These are phyloP conservation scores for Aporophyla nigra DNA, from an alignment of 2,888 invertebrate genomes.

Conservation along the genomic window DNA sequence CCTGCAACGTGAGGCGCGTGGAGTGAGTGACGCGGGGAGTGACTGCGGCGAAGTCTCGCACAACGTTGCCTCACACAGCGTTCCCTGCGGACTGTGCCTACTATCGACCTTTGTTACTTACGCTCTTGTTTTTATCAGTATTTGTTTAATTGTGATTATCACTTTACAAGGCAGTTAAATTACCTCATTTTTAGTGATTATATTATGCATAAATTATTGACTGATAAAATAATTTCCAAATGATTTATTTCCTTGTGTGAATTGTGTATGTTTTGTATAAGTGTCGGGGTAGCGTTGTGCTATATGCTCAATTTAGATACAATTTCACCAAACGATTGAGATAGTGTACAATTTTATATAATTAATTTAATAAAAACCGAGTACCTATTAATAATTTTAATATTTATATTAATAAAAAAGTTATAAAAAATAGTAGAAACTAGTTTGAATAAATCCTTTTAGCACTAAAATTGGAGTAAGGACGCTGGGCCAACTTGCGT, in stretches of 20 bases:
- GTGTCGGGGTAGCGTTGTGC: conserved; percentile 90
- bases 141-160: conserved; percentile 88
- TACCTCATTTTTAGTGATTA: conserved; percentile 88
- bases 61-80: conserved; percentile 88
- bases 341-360: conserved; percentile 89
- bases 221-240: conserved; percentile 90
- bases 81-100: conserved; percentile 77
- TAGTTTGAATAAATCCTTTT: conserved; percentile 77
- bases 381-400: conserved; percentile 91
- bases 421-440: conserved; percentile 83
- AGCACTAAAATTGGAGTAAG: conserved; percentile 38
- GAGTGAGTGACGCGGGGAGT: conserved; percentile 64
- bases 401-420: conserved; percentile 90
- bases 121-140: conserved; percentile 87
- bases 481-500: too few species aligned
- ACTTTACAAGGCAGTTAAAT: conserved; percentile 87
- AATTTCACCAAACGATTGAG: conserved; percentile 90
- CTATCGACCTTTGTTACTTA: conserved; percentile 69
- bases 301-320: conserved; percentile 91
- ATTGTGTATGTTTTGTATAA: conserved; percentile 83
- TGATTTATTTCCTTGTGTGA: conserved; percentile 89
- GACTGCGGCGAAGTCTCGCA: conserved; percentile 79
- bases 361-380: conserved; percentile 90
- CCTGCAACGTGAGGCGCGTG: conserved; percentile 3
- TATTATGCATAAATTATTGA: conserved; percentile 88